These are phyloP conservation scores for Eledona agricola DNA, from an alignment of 2,888 invertebrate species.

Conservation along the genomic window DNA sequence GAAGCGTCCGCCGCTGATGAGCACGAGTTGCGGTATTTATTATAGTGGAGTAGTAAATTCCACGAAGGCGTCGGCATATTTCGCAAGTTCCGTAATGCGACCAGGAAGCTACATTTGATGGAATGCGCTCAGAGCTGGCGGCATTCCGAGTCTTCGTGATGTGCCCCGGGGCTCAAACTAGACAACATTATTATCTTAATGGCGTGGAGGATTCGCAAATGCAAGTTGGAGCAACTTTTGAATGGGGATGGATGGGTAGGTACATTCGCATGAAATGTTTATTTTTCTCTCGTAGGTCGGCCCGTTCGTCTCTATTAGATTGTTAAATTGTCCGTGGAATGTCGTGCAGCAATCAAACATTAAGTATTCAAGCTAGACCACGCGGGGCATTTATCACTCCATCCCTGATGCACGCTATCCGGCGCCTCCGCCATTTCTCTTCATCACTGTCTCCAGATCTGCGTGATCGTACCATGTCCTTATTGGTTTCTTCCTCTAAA, in stretches of 20 bases:
- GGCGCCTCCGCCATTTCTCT: conserved; percentile 58
- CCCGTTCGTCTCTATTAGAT: conserved; percentile 52
- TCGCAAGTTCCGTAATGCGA: conserved; percentile 56
- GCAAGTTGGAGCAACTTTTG: too few relatives aligned
- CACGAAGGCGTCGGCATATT: conserved; percentile 59
- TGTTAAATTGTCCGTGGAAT: conserved; percentile 54
- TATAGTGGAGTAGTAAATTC: conserved; percentile 56
- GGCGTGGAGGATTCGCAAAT: conserved; percentile 44
- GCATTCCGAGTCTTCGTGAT: conserved; percentile 55
- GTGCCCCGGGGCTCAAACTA: conserved; percentile 55
- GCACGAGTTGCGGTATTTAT: conserved; percentile 50
- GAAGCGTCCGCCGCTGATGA: conserved; percentile 41
- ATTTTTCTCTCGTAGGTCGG: conserved; percentile 30
- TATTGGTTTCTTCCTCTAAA: conserved; percentile 57
- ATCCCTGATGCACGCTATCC: conserved; percentile 49
- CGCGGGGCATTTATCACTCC: conserved; percentile 57
- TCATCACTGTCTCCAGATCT: conserved; percentile 58
- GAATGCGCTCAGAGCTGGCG: conserved; percentile 57
- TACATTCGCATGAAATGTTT: conserved; percentile 34
- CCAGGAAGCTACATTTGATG: conserved; percentile 58
- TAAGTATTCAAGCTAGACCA: conserved; percentile 59
- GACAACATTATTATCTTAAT: conserved; percentile 59
- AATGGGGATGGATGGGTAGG: too few relatives aligned
- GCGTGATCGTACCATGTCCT: conserved; percentile 58
- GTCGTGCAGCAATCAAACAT: conserved; percentile 58